Percentiles rank a stretch among this genome's conserved stretches.
These are phyloP conservation scores for Silurus meridionalis DNA, from an alignment of 2,113 vertebrate species.

Conservation along the genomic window DNA sequence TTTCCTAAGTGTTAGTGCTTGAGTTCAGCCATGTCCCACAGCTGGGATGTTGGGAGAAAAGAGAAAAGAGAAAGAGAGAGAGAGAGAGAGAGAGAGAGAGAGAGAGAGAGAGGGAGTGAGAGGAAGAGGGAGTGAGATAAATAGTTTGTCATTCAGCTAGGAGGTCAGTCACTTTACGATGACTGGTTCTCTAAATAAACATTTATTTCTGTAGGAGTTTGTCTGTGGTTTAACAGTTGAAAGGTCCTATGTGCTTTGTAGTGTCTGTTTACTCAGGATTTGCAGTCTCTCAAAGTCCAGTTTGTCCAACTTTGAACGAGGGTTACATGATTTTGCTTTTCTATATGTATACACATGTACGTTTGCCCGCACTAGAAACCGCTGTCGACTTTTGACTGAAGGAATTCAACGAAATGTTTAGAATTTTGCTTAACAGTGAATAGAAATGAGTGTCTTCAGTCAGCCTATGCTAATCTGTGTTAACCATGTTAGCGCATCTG, in stretches of 20 bases:
- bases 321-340: constrained; percentile 4
- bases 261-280: constrained; percentile 48
- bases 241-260: constrained; percentile 39
- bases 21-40: constrained; percentile 53
- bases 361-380: not conserved
- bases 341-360: not conserved
- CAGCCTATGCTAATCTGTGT: not conserved
- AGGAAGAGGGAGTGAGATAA: not conserved
- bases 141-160: constrained; percentile 53
- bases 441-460: not conserved
- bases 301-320: constrained; percentile 18
- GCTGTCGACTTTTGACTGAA: not conserved
- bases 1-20: constrained; percentile 55
- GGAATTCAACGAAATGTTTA: not conserved
- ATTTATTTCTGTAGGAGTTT: constrained; percentile 50
- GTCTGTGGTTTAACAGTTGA: constrained; percentile 42
- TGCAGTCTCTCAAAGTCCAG: constrained; percentile 24
- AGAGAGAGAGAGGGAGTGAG: not conserved
- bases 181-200: constrained; percentile 63
- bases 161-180: constrained; percentile 50
- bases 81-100: constrained; percentile 13
- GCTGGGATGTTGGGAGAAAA: constrained; percentile 44
- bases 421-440: constrained; percentile 8
- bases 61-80: constrained; percentile 6
- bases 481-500: not conserved